Conservation (phyloP, 2,888 invertebrate genomes). For the Autographa gamma region DNA sequence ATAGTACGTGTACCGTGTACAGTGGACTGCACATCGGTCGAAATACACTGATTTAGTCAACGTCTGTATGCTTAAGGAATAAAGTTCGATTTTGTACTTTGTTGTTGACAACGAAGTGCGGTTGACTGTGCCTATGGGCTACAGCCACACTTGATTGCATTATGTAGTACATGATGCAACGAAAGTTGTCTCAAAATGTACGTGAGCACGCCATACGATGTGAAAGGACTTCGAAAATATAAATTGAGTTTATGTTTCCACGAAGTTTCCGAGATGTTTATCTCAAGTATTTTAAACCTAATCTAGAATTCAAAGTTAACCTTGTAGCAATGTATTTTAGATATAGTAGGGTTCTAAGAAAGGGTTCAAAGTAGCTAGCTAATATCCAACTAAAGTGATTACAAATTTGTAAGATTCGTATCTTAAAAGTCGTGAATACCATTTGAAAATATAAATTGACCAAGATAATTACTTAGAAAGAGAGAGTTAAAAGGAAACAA, state of each 20-base stretch:
- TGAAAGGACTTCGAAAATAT: neutral
- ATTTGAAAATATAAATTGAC: neutral
- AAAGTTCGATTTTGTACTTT: neutral
- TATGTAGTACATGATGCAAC: neutral
- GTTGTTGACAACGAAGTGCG: neutral
- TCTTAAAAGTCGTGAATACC: too few species aligned
- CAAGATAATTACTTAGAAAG: neutral
- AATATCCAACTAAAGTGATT: too few species aligned
- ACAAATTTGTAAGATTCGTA: too few species aligned
- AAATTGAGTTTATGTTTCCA: neutral
- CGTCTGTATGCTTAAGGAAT: neutral
- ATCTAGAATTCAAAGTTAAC: neutral
- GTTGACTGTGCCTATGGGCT: neutral
- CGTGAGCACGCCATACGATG: neutral
- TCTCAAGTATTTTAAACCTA: too few species aligned
- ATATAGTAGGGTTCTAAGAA: neutral
- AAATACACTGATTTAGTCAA: neutral
- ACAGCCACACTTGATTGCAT: neutral
- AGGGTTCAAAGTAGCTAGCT: too few species aligned
- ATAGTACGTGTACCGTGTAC: conserved; percentile 8
- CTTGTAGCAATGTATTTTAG: neutral
- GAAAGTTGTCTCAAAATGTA: neutral
- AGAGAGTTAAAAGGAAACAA: conserved; percentile 14
- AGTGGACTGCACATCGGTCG: neutral
- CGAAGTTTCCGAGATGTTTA: neutral